Conservation (phyloP, 30 jellyfish, hydroid and myxozoan species). For the Aurelia aurita region DNA sequence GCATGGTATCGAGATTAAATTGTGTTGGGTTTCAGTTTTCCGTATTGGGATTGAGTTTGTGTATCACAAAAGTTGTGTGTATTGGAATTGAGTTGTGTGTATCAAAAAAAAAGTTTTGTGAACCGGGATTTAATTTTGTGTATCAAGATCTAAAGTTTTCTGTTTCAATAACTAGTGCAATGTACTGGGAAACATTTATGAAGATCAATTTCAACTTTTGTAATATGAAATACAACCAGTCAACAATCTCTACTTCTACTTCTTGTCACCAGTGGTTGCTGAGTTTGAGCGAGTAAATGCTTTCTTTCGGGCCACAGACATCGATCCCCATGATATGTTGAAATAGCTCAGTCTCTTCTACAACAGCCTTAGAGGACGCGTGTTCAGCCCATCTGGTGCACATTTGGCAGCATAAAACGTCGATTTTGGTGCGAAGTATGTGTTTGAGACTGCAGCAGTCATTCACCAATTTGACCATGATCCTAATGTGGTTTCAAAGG, state of each 20-base stretch:
- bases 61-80: no score
- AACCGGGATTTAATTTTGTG: no score
- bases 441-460: slow-evolving; percentile 15
- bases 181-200: no score
- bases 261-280: slow-evolving; percentile 43
- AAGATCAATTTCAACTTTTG: no score
- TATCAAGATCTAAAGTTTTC: no score
- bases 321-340: no score
- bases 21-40: slow-evolving; percentile 22
- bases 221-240: no score
- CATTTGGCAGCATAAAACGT: slow-evolving; percentile 20
- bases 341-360: slow-evolving; percentile 41
- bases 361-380: slow-evolving; percentile 35
- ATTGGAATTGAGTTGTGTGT: no score
- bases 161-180: no score
- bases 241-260: slow-evolving; percentile 47
- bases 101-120: slow-evolving; percentile 21
- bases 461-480: slow-evolving; percentile 6
- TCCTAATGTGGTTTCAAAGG: slow-evolving; percentile 12
- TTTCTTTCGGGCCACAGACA: no score
- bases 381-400: slow-evolving; percentile 16
- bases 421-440: slow-evolving; percentile 59
- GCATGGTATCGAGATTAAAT: slow-evolving; percentile 42
- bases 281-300: slow-evolving; percentile 77
- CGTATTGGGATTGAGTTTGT: slow-evolving; percentile 42